Base-by-base conservation (phyloP, 2,113 vertebrate genomes). In the Poecile atricapillus region DNA sequence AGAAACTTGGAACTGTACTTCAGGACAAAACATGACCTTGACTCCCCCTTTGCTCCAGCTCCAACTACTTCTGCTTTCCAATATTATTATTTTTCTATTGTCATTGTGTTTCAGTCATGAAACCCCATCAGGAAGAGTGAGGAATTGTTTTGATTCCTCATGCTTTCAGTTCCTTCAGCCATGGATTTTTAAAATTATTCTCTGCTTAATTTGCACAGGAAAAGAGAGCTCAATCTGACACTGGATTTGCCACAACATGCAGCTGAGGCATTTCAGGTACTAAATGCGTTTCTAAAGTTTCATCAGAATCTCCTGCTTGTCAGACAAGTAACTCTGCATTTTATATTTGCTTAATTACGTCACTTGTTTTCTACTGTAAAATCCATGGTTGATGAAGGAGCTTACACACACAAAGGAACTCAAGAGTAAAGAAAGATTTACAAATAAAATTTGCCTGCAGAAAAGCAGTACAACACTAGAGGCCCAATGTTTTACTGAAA, bases 1-100 rank as follows among this genome's bases (percentile, higher is more conserved):
- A 97, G 88, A 95, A 97, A 97, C 89, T 96, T 97, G 89, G 89
- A 95, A 97, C 95, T 92, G 62, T 90, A 96, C 89, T 96, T 97
- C 91, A 96, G 95, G 91, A 96, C 71, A 94, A 98, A 97, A 95
- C 63, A 83, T 53, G 81, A 86, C 89, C 88, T 83, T 95, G 93
- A 83, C 82, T 90, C 39, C 65, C 96, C 80, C 86, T 96, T 95
- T 97, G 68, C 86, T 94, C 90, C 88, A 83, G 50, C 76, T 96
- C 93, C 88, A 89, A 92, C 73, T 83, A 43, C 73, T 96, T 93
- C 62, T 94, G 71, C 79, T 96, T 93, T 93, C 89, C 97, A 95
- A 81, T 93, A 81, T 58, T 83, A 95, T 95, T 94, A 88, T 96
- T 97, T 96, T 96, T 83, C 37, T 93, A 89, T 93, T 97, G 89